These are phyloP conservation scores for Cynodonichthys magdalenae DNA, from an alignment of 2,797 vertebrate species.

Conservation along the genomic window DNA sequence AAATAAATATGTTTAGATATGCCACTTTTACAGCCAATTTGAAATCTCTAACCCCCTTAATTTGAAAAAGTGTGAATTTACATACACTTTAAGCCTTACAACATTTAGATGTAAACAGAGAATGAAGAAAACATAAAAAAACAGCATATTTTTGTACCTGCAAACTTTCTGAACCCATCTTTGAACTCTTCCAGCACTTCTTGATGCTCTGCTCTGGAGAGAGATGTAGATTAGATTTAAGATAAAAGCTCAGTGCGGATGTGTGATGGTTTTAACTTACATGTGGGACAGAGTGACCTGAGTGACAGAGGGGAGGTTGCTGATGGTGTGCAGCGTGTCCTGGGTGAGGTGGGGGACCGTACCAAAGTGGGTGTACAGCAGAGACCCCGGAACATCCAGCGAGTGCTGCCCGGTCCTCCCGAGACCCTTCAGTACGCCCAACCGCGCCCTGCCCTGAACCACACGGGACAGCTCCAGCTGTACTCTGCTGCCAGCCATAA, in stretches of 20 bases:
- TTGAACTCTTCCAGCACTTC: constrained; percentile 93
- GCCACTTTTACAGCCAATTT: too few species aligned
- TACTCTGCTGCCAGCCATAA: constrained; percentile 76
- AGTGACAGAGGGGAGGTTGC: constrained; percentile 82
- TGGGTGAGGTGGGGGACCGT: constrained; percentile 91
- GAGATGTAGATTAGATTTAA: neutral
- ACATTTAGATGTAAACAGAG: too few species aligned
- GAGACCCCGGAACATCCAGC: constrained; percentile 88
- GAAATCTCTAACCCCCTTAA: too few species aligned
- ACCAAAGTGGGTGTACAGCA: constrained; percentile 90
- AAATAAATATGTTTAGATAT: too few species aligned
- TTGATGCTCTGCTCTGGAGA: constrained; percentile 88
- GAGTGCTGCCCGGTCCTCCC: constrained; percentile 76
- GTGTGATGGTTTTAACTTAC: constrained; percentile 77
- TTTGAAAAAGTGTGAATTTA: too few species aligned
- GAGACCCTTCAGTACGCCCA: constrained; percentile 84
- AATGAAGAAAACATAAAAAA: fast-evolving
- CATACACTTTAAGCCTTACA: too few species aligned
- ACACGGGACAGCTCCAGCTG: constrained; percentile 83
- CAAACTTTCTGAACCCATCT: constrained; percentile 90
- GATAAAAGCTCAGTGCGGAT: neutral
- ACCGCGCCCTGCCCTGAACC: constrained; percentile 80
- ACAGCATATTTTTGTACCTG: constrained; percentile 81
- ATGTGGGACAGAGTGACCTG: constrained; percentile 87
- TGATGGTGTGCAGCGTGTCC: constrained; percentile 84